Base-by-base conservation (phyloP, 2,797 vertebrate species). In the Picus viridis region DNA sequence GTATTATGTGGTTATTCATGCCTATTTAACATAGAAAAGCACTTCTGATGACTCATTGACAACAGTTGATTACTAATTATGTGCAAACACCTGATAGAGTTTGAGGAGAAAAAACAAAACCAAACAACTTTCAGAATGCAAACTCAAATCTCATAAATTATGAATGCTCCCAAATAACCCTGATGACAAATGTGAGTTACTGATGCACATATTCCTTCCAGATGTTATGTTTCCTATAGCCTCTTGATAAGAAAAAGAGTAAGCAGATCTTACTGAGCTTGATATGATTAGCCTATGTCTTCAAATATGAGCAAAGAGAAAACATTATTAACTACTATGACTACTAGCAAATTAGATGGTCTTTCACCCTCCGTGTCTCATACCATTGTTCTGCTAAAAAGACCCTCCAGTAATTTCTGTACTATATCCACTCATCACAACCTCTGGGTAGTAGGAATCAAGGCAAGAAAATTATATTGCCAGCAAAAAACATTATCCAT, bases 191-290 rank as follows among this genome's bases (percentile, higher is more conserved):
- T 93, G 85, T 43, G 91, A 94, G 43, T 95, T 96, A 83, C 83
- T 96, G 80, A 97, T 81, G 91, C 96, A 98, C 97, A 98, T 98
- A 97, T 98, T 99, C 97, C 97, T 98, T 91, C 98, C 98, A 80
- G 98, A 98, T 95, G 98, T 98, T 98, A 71, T 98, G 97, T 92
- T 99, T 98, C 57, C 98, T 98, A 4, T 97, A 98, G 91, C 98
- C 83, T 98, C 98, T 89, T 98, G 98, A 96, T 99, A 98, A 94
- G 98, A 98, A 92, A 99, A 99, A 64, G 97, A 98, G 9, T 98
- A 98, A 65, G 98, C 98, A 32, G 98, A 98, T 88, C 98, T 98
- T 68, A 97, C 95, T 18, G 98, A 98, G 94, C 98, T 99, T 18
- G 27, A 76, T 85, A 41, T 65, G 56, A 64, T 61, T 27, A 65